Evolutionary conservation across 1,140 invertebrate genomes (phyloP).

Genomic region (Drosophila rufa): DNA sequence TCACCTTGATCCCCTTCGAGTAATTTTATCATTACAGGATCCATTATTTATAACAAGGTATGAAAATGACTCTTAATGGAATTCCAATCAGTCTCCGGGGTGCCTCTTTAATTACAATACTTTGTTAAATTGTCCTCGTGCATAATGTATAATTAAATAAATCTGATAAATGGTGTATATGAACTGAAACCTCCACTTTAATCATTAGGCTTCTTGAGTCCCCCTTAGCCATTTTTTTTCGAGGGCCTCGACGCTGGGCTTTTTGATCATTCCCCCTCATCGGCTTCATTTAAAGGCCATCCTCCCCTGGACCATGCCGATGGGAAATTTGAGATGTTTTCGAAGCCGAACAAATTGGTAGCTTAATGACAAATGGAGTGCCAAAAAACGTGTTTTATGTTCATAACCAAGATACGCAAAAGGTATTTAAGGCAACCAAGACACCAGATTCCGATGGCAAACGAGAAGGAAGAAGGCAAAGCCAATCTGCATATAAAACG

Average conservation of each 20-base stretch:
- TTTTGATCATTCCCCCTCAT: constrained; percentile 17
- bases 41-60: constrained; percentile 10
- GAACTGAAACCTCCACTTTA: constrained; percentile 8
- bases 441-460: constrained; percentile 32
- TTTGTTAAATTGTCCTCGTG: constrained; percentile 4
- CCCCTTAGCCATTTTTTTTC: background rate
- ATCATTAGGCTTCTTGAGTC: constrained; percentile 4
- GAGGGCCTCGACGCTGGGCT: constrained; percentile 8
- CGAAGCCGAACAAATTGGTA: constrained; percentile 62
- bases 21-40: background rate
- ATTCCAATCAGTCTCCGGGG: constrained; percentile 5
- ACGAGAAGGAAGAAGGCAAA: constrained; percentile 9
- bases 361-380: constrained; percentile 78
- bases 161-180: constrained; percentile 12
- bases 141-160: constrained; percentile 19
- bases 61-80: constrained; percentile 6
- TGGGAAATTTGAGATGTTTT: constrained; percentile 60
- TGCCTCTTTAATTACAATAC: background rate
- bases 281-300: constrained; percentile 7
- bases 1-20: background rate
- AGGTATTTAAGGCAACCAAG: constrained; percentile 51
- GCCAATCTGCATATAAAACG: constrained; percentile 74
- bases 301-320: background rate
- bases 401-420: constrained; percentile 40
- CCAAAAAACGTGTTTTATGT: constrained; percentile 61